Evolutionary conservation across 1,140 invertebrate genomes (phyloP), one percentile per base, ranked within the genome.

Genomic region (Aphaenogaster ashmeadi): DNA sequence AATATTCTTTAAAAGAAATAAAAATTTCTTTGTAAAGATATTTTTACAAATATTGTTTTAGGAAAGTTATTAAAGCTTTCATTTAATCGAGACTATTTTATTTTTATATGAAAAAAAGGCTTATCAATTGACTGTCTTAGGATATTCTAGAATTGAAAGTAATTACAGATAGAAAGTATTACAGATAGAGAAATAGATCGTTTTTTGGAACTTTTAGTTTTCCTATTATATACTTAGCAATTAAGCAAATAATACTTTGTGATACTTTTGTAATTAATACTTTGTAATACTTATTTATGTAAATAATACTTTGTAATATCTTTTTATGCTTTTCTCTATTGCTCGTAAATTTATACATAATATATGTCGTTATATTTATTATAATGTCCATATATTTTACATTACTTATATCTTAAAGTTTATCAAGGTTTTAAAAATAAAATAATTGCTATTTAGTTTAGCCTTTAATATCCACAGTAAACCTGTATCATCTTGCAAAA

Each of bases 71-170:
- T 33, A 13, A 62, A 78, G 21, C 8, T 44, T 67, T 7, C n/a
- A 9, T 56, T 81, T 71, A 27, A 52, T 18, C 11, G 75, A 62
- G 11, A 64, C 13, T 3, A 38, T 15, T 52, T 67, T 52, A 80
- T 54, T 27, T 50, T 41, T 67, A 52, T 1, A 18, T 4, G 18
- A 38, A 3, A 66, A 66, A 38, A 38, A 38, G n/a, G 8, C 6
- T 15, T 0, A 66, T 38, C n/a, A 38, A 38, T 36, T 36, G 15
- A 64, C 18, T 66, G 15, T 52, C 4, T 3, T 72, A 71, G 15
- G 15, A 9, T 21, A 74, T 74, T 74, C 13, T 41, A 56, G n/a
- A 21, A 74, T 8, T 56, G 2, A 74, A 38, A 47, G 2, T 36
- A 74, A 74, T 33, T 6, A 67, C 0, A 67, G 36, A 67, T 44